Base-by-base conservation (phyloP, 2,113 vertebrate species). In the Choloepus hoffmanni region DNA sequence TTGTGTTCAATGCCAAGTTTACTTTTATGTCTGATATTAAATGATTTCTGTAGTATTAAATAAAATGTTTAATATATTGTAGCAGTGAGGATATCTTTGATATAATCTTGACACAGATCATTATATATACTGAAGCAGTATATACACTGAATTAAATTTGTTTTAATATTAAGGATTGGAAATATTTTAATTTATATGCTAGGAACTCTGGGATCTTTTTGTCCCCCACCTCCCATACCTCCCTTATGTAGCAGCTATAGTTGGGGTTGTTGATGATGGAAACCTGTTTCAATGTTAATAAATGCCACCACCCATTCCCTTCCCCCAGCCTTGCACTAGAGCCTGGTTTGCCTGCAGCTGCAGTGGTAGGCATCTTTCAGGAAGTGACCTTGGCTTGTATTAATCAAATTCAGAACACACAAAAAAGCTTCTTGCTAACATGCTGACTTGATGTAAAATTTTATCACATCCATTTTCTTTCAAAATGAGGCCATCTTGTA, bases 301-400 rank as follows among this genome's bases (percentile, higher is more conserved):
- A 96, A 96, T 96, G 87, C 96, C 92, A 30, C 67, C 89, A 73
- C 6, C 65, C 87, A 76, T 83, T 97, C 98, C 98, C 98, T 97
- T 97, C 96, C 95, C 94, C 74, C 95, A 67, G 53, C 73, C 72
- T 78, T 79, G 67, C 24, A 26, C 84, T 89, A 87, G 63, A 97
- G 91, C 78, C 96, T 97, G 36, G 95, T 97, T 98, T 98, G 97
- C 98, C 97, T 97, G 97, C 98, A 98, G 98, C 98, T 98, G 98
- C 98, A 98, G 67, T 95, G 92, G 98, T 98, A 98, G 98, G 98
- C 98, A 98, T 98, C 98, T 97, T 98, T 98, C 98, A 98, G 98
- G 98, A 98, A 98, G 98, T 99, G 98, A 98, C 98, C 98, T 98
- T 99, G 98, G 95, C 97, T 98, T 97, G 98, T 97, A 98, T 98